Evolutionary conservation across 2,797 vertebrate genomes (phyloP), one percentile per base, ranked within the genome.

Genomic region (Protonibea diacanthus): DNA sequence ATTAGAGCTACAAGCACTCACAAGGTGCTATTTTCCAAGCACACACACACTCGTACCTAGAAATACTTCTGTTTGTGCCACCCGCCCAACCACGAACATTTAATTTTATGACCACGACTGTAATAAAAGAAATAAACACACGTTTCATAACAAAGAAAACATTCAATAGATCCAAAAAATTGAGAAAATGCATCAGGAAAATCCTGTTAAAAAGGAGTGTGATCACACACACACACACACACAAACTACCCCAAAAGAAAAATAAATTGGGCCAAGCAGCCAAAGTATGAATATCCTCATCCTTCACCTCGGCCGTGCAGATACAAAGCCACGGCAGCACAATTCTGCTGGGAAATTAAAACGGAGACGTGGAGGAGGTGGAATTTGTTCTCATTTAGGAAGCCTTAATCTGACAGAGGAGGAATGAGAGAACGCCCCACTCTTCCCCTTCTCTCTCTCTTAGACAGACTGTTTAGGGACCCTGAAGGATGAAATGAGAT

Each of bases 291-390:
- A 78, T 74, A 56, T 84, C 76, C 86, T 83, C 87, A 84, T 92
- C 85, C 84, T 83, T 92, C 89, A 92, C 85, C 88, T 88, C 65
- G 45, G 64, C 83, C 47, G 59, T 2, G 83, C 77, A 48, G 78
- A 87, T 62, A 78, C 80, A 75, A 85, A 87, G 75, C 76, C 27
- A 40, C 71, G 20, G 79, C 83, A 47, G 67, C 63, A 23, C 76
- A 83, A 90, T 74, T 69, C 91, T 91, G 86, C 90, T 72, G 91
- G 92, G 92, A 92, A 93, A 93, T 92, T 91, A 93, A 91, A 92
- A 80, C 17, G 18, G 53, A 81, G 84, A 70, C 67, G 51, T 71
- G 77, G 86, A 91, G 83, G 81, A 90, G 77, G 77, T 81, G 80
- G 80, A 86, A 91, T 92, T 83, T 91, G 87, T 90, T 90, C 91